Conservation (phyloP, 2,113 vertebrate genomes). For the Anseranas semipalmata region DNA sequence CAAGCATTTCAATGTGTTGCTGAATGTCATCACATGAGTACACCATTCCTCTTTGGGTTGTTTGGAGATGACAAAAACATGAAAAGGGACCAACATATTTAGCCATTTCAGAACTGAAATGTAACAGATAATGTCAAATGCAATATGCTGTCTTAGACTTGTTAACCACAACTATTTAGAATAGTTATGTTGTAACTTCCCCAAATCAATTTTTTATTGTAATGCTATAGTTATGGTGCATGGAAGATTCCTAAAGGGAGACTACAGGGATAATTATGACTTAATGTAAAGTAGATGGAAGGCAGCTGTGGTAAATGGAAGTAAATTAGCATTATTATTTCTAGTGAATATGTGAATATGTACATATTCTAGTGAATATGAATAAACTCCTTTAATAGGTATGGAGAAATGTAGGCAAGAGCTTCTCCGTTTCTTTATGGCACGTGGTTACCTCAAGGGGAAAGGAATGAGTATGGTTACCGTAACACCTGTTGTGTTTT, state of each 20-base stretch:
- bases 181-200: background rate
- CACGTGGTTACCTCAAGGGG: background rate
- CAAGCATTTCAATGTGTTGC: background rate
- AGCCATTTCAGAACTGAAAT: background rate
- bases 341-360: background rate
- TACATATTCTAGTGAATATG: background rate
- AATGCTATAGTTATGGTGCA: background rate
- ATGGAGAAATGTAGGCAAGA: background rate
- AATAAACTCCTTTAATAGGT: background rate
- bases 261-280: background rate
- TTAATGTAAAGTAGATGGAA: background rate
- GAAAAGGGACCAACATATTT: background rate
- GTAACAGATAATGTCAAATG: background rate
- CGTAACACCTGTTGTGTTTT: conserved; percentile 21
- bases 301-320: background rate
- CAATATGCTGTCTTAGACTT: background rate
- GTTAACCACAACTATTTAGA: background rate
- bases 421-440: background rate
- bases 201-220: background rate
- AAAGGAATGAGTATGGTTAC: background rate
- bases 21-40: background rate
- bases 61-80: background rate
- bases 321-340: background rate
- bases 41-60: background rate
- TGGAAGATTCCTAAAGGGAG: background rate